phyloP scores from a whole-genome alignment of 2,888 invertebrate species.

The Eupsilia transversa region DNA sequence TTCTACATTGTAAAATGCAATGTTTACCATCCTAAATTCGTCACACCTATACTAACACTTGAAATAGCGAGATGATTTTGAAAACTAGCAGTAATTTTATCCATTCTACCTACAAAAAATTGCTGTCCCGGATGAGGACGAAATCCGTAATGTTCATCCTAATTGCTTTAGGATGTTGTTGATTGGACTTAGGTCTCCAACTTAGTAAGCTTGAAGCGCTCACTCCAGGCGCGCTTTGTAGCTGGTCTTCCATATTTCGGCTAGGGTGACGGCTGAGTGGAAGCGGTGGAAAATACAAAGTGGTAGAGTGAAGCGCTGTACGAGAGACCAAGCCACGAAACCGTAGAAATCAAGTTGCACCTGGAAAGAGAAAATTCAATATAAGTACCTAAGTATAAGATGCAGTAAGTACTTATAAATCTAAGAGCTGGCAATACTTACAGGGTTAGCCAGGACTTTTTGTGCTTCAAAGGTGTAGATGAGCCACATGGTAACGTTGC shows the following conservation, averaged over 20 bases:
- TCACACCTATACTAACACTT: constrained; percentile 81
- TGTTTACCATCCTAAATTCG: constrained; percentile 78
- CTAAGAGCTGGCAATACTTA: constrained; percentile 79
- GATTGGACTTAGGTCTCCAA: constrained; percentile 75
- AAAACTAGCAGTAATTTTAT: constrained; percentile 83
- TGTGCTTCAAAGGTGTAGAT: constrained; percentile 98
- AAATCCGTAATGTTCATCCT: constrained; percentile 79
- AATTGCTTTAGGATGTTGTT: constrained; percentile 72
- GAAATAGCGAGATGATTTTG: constrained; percentile 82
- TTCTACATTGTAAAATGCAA: constrained; percentile 70
- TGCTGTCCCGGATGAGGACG: constrained; percentile 88
- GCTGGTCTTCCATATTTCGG: constrained; percentile 98
- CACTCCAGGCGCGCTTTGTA: constrained; percentile 97
- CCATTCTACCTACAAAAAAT: constrained; percentile 83
- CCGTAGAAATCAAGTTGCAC: constrained; percentile 98
- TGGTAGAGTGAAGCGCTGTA: constrained; percentile 97
- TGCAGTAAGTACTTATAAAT: background rate
- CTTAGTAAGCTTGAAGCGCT: constrained; percentile 75
- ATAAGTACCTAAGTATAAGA: background rate
- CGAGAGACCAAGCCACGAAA: constrained; percentile 97
- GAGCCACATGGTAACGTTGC: constrained; percentile 99
- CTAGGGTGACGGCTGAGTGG: constrained; percentile 98
- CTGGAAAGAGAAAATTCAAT: constrained; percentile 74
- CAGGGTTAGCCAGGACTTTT: constrained; percentile 97
- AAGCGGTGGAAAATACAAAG: constrained; percentile 99